phyloP scores from a whole-genome alignment of 2,888 invertebrate genomes.

The Hypercompe scribonia region DNA sequence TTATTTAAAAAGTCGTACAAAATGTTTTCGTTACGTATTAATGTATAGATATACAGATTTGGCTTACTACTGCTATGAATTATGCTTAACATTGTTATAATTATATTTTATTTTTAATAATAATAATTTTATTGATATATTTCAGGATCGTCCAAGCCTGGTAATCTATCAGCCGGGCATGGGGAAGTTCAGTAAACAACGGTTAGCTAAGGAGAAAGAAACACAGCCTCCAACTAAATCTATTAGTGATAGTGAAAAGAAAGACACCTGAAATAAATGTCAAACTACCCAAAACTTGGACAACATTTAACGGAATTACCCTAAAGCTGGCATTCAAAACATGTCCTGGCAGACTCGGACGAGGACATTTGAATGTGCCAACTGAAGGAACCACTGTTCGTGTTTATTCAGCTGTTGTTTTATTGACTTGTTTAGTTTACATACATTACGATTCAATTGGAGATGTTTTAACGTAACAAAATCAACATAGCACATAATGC shows the following conservation, averaged over 20 bases:
- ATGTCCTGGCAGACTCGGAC: slow-evolving; percentile 72
- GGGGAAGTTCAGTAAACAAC: slow-evolving; percentile 91
- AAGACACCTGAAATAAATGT: slow-evolving; percentile 80
- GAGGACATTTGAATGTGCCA: slow-evolving; percentile 77
- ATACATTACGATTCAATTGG: slow-evolving; percentile 71
- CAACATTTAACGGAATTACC: slow-evolving; percentile 83
- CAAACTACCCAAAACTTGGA: slow-evolving; percentile 76
- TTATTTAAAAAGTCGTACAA: too few relatives aligned
- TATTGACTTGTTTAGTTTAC: slow-evolving; percentile 74
- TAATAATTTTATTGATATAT: slow-evolving; percentile 9
- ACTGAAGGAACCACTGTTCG: slow-evolving; percentile 75
- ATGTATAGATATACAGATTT: too few relatives aligned
- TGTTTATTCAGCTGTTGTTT: slow-evolving; percentile 72
- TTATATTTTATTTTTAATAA: neutral
- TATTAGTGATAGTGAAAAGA: slow-evolving; percentile 81
- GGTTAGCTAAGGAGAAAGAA: slow-evolving; percentile 84
- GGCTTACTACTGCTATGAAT: too few relatives aligned
- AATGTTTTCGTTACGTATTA: too few relatives aligned
- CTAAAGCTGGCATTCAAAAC: slow-evolving; percentile 78
- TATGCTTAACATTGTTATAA: neutral
- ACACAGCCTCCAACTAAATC: slow-evolving; percentile 64
- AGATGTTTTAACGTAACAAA: slow-evolving; percentile 64
- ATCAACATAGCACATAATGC: slow-evolving; percentile 72
- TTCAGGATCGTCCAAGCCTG: slow-evolving; percentile 94
- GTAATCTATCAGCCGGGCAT: slow-evolving; percentile 96